phyloP scores from a whole-genome alignment of 2,888 invertebrate species.

The Chloroclysta siterata region DNA sequence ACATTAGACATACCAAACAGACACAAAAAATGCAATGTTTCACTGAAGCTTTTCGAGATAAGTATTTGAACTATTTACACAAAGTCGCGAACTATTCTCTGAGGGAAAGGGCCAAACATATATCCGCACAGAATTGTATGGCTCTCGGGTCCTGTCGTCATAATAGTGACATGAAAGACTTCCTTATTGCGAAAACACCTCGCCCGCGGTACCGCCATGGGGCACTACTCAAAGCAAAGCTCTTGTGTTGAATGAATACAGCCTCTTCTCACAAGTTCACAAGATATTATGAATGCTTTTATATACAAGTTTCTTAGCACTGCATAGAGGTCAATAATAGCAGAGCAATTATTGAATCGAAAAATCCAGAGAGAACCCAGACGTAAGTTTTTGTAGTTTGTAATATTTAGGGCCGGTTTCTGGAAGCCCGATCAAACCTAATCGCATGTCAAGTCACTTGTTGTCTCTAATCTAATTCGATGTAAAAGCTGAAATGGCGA shows the following conservation, averaged over 20 bases:
- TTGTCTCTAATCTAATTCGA: no score
- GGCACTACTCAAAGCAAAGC: conserved; percentile 48
- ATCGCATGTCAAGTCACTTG: no score
- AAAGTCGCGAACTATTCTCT: conserved; percentile 35
- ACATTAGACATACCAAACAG: conserved; percentile 34
- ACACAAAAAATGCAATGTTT: conserved; percentile 20
- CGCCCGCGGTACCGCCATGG: conserved; percentile 45
- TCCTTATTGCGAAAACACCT: conserved; percentile 42
- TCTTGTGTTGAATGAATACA: conserved; percentile 44
- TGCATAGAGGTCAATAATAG: background rate
- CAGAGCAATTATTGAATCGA: background rate
- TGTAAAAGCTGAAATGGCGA: no score
- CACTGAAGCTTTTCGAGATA: conserved; percentile 24
- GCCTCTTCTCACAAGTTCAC: background rate
- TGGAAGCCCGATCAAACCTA: no score
- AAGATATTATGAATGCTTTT: background rate
- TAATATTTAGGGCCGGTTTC: no score
- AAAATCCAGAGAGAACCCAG: no score
- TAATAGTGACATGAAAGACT: conserved; percentile 50
- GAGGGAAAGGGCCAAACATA: conserved; percentile 41
- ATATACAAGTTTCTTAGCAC: background rate
- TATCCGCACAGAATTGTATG: conserved; percentile 41
- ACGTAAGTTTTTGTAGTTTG: no score
- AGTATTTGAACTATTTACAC: conserved; percentile 39
- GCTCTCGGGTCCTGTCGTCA: conserved; percentile 39